Conservation (phyloP, 2,888 invertebrate species). For the Phrixothrix hirtus region DNA sequence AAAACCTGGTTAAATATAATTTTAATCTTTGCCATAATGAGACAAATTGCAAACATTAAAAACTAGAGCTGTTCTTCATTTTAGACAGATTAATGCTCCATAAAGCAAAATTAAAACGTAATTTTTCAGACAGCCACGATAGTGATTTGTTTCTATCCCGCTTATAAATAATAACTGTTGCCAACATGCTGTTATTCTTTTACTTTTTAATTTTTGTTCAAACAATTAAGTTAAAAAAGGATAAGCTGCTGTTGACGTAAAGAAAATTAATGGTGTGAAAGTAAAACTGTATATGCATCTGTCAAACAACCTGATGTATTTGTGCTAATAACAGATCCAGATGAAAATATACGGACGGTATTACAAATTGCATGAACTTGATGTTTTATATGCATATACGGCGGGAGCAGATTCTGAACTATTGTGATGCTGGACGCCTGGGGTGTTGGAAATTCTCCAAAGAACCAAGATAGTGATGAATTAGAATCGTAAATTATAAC, state of each 20-base stretch:
- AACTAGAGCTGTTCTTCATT: conserved; percentile 27
- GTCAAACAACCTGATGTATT: conserved; percentile 35
- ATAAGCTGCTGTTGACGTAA: conserved; percentile 16
- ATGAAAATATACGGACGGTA: conserved; percentile 38
- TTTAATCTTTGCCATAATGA: conserved; percentile 17
- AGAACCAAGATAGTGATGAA: conserved; percentile 30
- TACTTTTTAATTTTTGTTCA: not conserved
- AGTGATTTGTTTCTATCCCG: conserved; percentile 28
- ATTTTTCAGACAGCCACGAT: conserved; percentile 25
- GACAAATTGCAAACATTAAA: conserved; percentile 28
- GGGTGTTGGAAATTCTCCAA: conserved; percentile 32
- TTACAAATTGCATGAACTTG: conserved; percentile 36
- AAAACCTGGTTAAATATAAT: conserved; percentile 6
- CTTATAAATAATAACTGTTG: not conserved
- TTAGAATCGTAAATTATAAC: conserved; percentile 27
- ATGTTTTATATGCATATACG: conserved; percentile 31
- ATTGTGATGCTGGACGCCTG: conserved; percentile 24
- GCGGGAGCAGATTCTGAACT: conserved; percentile 27
- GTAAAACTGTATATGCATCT: conserved; percentile 35
- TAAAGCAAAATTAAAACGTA: conserved; percentile 30
- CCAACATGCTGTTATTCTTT: not conserved
- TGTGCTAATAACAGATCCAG: conserved; percentile 34
- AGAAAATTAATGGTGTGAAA: conserved; percentile 25
- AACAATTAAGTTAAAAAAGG: not conserved
- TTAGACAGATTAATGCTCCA: conserved; percentile 31